These are phyloP conservation scores for Oryctes rhinoceros DNA, from an alignment of 1,140 invertebrate species.

Conservation along the genomic window DNA sequence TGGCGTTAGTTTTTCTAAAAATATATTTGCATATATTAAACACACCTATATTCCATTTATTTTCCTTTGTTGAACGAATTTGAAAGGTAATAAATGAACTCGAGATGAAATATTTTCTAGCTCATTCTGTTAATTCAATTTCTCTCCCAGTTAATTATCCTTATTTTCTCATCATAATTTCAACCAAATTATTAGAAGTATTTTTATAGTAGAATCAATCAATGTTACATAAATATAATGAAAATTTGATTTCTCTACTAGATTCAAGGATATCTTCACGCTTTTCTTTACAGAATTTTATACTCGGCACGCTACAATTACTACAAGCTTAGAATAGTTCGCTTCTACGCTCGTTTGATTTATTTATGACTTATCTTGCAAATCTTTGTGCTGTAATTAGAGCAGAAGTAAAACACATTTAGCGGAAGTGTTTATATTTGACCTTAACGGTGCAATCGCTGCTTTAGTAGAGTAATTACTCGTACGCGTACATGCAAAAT, in stretches of 20 bases:
- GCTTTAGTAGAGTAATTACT: slow-evolving; percentile 2
- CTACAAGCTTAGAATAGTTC: no score
- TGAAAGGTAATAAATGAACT: neutral
- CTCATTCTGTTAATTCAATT: neutral
- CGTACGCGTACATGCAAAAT: neutral
- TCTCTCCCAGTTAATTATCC: neutral
- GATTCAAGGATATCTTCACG: no score
- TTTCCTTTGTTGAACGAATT: neutral
- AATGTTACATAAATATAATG: no score
- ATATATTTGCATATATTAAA: neutral
- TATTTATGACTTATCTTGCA: neutral
- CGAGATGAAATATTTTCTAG: neutral
- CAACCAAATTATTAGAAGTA: no score
- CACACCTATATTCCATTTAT: neutral
- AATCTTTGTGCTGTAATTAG: neutral
- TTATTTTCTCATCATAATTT: no score
- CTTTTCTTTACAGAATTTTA: no score
- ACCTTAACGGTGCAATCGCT: slow-evolving; percentile 9
- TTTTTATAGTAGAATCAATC: no score
- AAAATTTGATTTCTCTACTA: no score
- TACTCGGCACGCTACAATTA: no score
- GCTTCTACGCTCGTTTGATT: neutral
- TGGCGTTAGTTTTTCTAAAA: slow-evolving; percentile 9
- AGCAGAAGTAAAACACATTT: slow-evolving; percentile 4
- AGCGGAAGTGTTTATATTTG: slow-evolving; percentile 11